Percentiles rank a stretch among this genome's conserved stretches.
Evolutionary conservation across 2,797 vertebrate genomes (phyloP).

Genomic region (Phylloscopus collybita): DNA sequence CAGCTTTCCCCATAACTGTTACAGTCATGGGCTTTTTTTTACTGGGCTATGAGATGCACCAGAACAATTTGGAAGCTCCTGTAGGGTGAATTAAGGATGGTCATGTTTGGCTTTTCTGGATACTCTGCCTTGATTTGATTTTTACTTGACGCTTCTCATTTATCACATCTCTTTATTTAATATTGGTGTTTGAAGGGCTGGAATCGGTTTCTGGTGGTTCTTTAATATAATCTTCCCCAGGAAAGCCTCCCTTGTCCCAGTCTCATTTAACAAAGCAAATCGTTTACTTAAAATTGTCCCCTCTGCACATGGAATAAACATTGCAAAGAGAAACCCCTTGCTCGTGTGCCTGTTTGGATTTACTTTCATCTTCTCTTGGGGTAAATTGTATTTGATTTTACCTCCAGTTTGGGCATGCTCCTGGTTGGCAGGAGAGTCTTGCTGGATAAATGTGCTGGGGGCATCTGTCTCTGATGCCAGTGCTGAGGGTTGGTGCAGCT

Average conservation of each 20-base stretch:
- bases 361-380: not conserved
- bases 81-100: not conserved
- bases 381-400: slow-evolving; percentile 8
- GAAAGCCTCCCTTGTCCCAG: slow-evolving; percentile 13
- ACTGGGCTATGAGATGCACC: not conserved
- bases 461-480: not conserved
- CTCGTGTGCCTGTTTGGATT: not conserved
- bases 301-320: not conserved
- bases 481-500: not conserved
- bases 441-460: not conserved
- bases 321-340: not conserved
- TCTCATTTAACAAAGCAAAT: slow-evolving; percentile 32
- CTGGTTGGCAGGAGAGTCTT: not conserved
- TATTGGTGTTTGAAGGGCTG: slow-evolving; percentile 29
- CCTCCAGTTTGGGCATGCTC: not conserved
- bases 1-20: not conserved
- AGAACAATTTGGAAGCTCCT: not conserved
- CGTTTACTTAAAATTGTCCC: not conserved
- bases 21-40: not conserved
- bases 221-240: slow-evolving; percentile 22
- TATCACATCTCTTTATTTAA: slow-evolving; percentile 44
- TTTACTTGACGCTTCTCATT: slow-evolving; percentile 30
- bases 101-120: slow-evolving; percentile 10
- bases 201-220: not conserved
- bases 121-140: slow-evolving; percentile 31